Base-by-base conservation (phyloP, 2,113 vertebrate genomes). In the Melanerpes aurifrons region DNA sequence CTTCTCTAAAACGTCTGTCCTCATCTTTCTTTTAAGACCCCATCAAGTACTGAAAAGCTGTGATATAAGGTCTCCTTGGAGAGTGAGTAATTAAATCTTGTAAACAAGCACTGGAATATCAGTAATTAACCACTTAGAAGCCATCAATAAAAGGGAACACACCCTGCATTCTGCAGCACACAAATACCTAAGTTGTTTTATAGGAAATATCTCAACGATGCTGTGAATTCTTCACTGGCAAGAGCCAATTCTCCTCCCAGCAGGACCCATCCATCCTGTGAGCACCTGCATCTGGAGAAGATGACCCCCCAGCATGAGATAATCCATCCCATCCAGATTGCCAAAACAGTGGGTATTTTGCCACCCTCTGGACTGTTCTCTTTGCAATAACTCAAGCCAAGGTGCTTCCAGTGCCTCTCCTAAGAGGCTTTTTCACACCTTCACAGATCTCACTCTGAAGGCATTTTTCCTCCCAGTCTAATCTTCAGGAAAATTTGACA, bases 341-440 rank as follows among this genome's bases (percentile, higher is more conserved):
- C n/a, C 37, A 62, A 70, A 59, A 31, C 45, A 32, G 31, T 22
- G 6, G 11, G 10, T 9, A 25, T 61, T 71, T 45, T 24, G 25
- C 47, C 61, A 63, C 48, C 53, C 64, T 77, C 71, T 24, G 63
- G 21, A 20, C 56, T 8, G 10, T 35, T 57, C 5, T 3, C 25
- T 70, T 64, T 15, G 67, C 78, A 80, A 10, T 82, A 82, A 90
- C 37, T 87, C 56, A 58, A 79, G 45, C 37, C 1, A 0, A 1
- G 6, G 53, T 40, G 28, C 69, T 69, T 63, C 68, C 58, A 21
- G 17, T 3, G 32, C 43, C 10, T 71, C 89, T 87, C 72, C 82
- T 79, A 64, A 45, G 87, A 87, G 78, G 20, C 43, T 47, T 28
- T 83, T 94, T 91, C 91, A 70, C 82, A 92, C 72, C 75, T 77